A percentile compares a stretch with the other conserved stretches of the same genome.
phyloP scores from a whole-genome alignment of 30 jellyfish, hydroid and myxozoan genomes.

The Turritopsis rubra region DNA sequence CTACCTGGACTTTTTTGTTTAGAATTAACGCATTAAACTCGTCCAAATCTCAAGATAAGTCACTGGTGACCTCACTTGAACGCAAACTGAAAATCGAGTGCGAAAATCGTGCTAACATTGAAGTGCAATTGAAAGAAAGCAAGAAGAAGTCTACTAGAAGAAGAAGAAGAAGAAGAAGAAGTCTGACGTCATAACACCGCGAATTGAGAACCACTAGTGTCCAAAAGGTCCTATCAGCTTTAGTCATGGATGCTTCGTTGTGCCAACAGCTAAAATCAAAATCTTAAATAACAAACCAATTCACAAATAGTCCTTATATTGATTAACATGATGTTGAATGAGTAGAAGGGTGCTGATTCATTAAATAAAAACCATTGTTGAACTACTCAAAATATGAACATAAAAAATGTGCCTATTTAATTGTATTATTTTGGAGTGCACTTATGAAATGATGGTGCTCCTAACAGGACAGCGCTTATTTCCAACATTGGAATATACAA shows the following conservation, averaged over 20 bases:
- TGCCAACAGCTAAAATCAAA: constrained; percentile 12
- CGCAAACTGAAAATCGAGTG: constrained; percentile 72
- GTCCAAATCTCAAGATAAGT: constrained; percentile 73
- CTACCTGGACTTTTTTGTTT: too few relatives aligned
- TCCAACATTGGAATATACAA: too few relatives aligned
- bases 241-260: background rate
- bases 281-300: constrained; percentile 13
- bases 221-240: background rate
- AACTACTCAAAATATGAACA: too few relatives aligned
- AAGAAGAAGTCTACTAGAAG: constrained; percentile 44
- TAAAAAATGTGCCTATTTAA: too few relatives aligned
- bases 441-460: too few relatives aligned
- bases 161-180: too few relatives aligned
- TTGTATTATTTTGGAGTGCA: too few relatives aligned
- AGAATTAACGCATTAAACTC: constrained; percentile 53
- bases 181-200: constrained; percentile 40
- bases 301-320: too few relatives aligned
- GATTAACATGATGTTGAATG: too few relatives aligned
- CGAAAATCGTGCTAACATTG: constrained; percentile 57
- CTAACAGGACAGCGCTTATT: too few relatives aligned
- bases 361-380: too few relatives aligned
- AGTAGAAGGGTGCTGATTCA: too few relatives aligned
- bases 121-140: constrained; percentile 73
- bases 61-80: constrained; percentile 63
- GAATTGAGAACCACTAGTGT: constrained; percentile 61